Evolutionary conservation across 2,888 invertebrate genomes (phyloP), one percentile per base, ranked within the genome.

Genomic region (Tachina grossa): DNA sequence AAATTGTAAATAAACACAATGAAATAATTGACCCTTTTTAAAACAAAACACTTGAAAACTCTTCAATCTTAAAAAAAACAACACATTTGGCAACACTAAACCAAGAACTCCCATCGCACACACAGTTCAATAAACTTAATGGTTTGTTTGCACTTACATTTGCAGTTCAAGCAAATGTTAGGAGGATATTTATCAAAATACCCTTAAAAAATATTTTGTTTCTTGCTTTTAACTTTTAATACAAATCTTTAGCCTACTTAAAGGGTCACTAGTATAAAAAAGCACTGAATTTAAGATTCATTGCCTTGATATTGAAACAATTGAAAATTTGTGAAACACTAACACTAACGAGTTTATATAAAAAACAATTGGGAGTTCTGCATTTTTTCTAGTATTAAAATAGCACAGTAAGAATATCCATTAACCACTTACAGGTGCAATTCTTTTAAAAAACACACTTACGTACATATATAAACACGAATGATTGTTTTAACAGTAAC

Each of bases 241-340:
- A n/a, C 59, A 31, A 19, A 63, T 3, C 14, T 13, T 16, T 55
- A 68, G 75, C 65, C 79, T 76, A 71, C 76, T 13, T 59, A 76
- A 39, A 59, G 61, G 53, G 22, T 22, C 19, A 69, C 9, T 13
- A 69, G n/a, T 10, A n/a, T n/a, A 16, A 9, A 45, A 39, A 41
- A 41, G 6, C 10, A 68, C 59, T 68, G 31, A 53, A 47, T 55
- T 66, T 51, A 59, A 53, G 68, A 53, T 59, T 61, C 51, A 22
- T 49, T 66, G 39, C 76, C 59, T 78, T 77, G 79, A 69, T 69
- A 75, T 75, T 74, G 49, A 61, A 83, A 72, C 65, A 72, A 65
- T 57, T n/a, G 45, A 55, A 55, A 47, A 47, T n/a, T 22, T 49
- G 19, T 43, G 19, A 43, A 55, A 57, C 65, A 41, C 41, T 11